Percentiles rank a stretch among this genome's conserved stretches.
Evolutionary conservation across 1,140 invertebrate genomes (phyloP).

Genomic region (Paraescarpia echinospica): DNA sequence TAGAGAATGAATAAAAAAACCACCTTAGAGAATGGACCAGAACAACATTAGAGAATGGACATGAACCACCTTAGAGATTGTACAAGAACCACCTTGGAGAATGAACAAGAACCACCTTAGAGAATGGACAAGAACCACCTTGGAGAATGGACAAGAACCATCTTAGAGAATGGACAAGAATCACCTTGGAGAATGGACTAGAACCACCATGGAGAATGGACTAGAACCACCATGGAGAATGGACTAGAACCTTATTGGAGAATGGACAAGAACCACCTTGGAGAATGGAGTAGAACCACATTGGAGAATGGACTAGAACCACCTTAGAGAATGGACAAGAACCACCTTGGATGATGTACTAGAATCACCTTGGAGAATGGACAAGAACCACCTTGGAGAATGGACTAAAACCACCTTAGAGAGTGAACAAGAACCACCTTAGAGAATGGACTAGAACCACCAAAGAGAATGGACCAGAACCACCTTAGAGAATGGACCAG

Average conservation of each 20-base stretch:
- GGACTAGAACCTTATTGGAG: no score
- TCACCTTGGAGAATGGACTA: no score
- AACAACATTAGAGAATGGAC: background rate
- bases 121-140: background rate
- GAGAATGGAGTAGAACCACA: background rate
- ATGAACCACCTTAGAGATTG: background rate
- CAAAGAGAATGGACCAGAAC: no score
- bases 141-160: background rate
- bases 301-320: background rate
- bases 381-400: no score
- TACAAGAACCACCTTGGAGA: background rate
- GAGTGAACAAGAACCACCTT: no score
- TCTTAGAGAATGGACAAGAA: background rate
- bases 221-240: no score
- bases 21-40: no score
- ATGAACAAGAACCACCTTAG: background rate
- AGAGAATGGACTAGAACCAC: no score
- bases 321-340: background rate
- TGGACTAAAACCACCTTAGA: no score
- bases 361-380: background rate
- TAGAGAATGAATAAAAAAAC: no score
- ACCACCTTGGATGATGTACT: background rate
- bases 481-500: no score
- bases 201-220: no score
- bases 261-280: background rate